Evolutionary conservation across 2,888 invertebrate genomes (phyloP), one percentile per base, ranked within the genome.

Genomic region (Azorinus chamasolen): DNA sequence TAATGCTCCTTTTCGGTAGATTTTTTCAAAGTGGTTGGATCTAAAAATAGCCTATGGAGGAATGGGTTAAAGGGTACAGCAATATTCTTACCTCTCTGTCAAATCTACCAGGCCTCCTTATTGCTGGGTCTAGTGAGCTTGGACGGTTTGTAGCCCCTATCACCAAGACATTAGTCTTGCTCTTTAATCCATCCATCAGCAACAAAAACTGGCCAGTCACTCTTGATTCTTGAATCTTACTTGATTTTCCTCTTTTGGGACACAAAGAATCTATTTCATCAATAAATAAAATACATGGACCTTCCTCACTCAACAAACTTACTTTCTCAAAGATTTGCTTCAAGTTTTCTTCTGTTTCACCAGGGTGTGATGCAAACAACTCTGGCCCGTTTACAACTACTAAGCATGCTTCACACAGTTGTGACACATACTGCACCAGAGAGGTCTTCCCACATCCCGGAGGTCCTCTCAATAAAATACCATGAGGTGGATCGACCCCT

Each of bases 381-480:
- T 94, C 93, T 0, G 94, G 89, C 1, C 94, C 93, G 58, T 93
- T 92, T 2, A 95, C 87, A 16, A 90, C 86, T 53, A 95, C 91
- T 16, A 95, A 88, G 69, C 94, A 94, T 69, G 94, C 94, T n/a
- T 87, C 85, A 82, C 93, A 91, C 41, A 87, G 93, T 90, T 82
- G 91, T 92, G 88, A 90, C 90, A 90, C 93, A 92, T 88, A 93
- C 93, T 96, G 89, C 96, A 98, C 63, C 94, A 98, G 90, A 96
- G 98, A 86, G 1, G 91, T 88, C 68, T 92, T 92, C 0, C 92
- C 91, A 78, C 89, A 89, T 0, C 92, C 92, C 43, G 91, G 88
- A 16, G 92, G 91, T 2, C 92, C 92, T 54, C 84, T 71, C 4
- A 92, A 74, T 18, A 91, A 64, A 16, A 91, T 80, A 5, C 90